phyloP scores from a whole-genome alignment of 2,113 vertebrate genomes.

The Campylomormyrus numenius region DNA sequence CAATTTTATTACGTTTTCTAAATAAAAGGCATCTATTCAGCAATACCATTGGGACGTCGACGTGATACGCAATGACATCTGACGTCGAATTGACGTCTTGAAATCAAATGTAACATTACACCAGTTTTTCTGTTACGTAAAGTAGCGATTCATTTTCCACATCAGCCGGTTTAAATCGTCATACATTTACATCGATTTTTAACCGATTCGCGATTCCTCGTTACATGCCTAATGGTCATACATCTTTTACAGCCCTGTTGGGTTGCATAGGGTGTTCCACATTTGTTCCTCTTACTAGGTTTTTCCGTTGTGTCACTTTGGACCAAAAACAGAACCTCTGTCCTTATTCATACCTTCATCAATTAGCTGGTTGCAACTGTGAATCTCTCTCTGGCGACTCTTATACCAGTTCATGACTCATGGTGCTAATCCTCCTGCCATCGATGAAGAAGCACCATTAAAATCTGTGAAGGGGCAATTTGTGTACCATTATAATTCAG shows the following conservation, averaged over 20 bases:
- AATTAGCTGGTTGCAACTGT: not conserved
- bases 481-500: not conserved
- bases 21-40: no score
- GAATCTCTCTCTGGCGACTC: not conserved
- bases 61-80: no score
- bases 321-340: not conserved
- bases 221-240: not conserved
- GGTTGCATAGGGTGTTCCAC: not conserved
- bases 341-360: not conserved
- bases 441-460: not conserved
- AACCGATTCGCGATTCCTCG: no score
- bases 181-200: no score
- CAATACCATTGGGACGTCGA: no score
- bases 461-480: not conserved
- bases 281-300: not conserved
- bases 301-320: not conserved
- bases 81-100: no score
- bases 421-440: not conserved
- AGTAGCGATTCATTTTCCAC: no score
- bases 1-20: no score
- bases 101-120: no score
- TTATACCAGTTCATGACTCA: not conserved
- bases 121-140: no score
- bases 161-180: no score
- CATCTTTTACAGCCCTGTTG: not conserved